Base-by-base conservation (phyloP, 2,797 vertebrate species). In the Poeciliopsis paucimaculata region DNA sequence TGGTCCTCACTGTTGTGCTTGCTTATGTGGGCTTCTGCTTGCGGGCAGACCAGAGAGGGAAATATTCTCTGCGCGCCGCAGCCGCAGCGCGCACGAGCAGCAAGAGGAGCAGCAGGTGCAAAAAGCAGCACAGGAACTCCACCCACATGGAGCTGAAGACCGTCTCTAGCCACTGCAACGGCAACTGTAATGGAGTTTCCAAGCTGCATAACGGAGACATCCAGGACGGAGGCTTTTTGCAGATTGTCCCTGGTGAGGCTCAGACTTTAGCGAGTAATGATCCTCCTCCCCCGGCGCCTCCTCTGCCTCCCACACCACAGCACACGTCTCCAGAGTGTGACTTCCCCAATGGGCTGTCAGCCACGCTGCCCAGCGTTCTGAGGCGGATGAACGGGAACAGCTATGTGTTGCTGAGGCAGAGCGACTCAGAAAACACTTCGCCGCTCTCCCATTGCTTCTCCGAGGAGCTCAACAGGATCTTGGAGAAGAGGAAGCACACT, bases 351-450 rank as follows among this genome's bases (percentile, higher is more conserved):
- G 98, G 97, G 2, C 90, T 99, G 82, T 96, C 96, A 0, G 95
- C 96, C 49, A 95, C 97, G 0, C 93, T 99, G 82, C 98, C 98
- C 88, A 98, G 93, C 1, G 96, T 99, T 77, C 95, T 99, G 77
- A 95, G 98, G 82, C 97, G 98, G 90, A 98, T 99, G 96, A 98
- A 99, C 0, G 98, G 98, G 73, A 99, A 97, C 94, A 99, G 97
- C 94, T 99, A 99, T 28, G 94, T 99, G 93, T 95, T 99, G 86
- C 96, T 99, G 92, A 95, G 96, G 92, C 98, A 99, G 93, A 96
- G 95, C 49, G 97, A 97, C 85, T 80, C 93, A 0, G 97, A 97
- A 80, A 95, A 92, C 28, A 89, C 92, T 0, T 88, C 93, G 0
- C 86, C 93, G 1, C 77, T 93, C 18, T 96, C 96, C 91, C 95